Percentiles rank a stretch among this genome's conserved stretches.
Evolutionary conservation across 2,888 invertebrate genomes (phyloP).

Genomic region (Coleophora deauratella): DNA sequence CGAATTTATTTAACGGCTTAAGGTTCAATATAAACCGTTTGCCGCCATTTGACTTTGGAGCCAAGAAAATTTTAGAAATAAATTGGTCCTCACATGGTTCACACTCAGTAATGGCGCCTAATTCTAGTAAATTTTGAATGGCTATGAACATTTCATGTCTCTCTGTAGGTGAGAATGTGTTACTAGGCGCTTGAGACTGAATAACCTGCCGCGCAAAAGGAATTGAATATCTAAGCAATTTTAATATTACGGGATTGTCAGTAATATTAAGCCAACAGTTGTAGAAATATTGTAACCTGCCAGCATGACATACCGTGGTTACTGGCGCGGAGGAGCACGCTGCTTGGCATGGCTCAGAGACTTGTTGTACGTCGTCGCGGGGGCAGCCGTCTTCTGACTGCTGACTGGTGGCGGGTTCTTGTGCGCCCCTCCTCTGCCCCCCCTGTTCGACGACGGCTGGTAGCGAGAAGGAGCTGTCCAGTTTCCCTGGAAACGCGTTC

Average conservation of each 20-base stretch:
- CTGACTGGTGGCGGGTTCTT: conserved; percentile 6
- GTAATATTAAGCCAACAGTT: conserved; percentile 9
- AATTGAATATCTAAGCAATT: conserved; percentile 11
- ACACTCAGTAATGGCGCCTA: conserved; percentile 6
- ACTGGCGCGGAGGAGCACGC: conserved; percentile 2
- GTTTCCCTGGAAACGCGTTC: neutral
- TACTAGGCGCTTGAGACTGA: conserved; percentile 1
- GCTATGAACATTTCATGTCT: conserved; percentile 3
- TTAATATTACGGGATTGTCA: conserved; percentile 2
- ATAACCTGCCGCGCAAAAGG: conserved; percentile 2
- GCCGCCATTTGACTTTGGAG: too few species aligned
- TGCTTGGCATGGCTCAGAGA: neutral
- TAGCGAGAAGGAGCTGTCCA: neutral
- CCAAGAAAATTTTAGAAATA: conserved; percentile 13
- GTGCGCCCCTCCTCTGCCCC: neutral
- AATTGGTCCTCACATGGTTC: conserved; percentile 3
- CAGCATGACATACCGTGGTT: conserved; percentile 9
- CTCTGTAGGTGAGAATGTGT: neutral
- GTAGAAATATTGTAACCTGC: conserved; percentile 8
- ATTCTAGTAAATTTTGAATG: conserved; percentile 4
- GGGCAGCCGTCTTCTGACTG: conserved; percentile 9
- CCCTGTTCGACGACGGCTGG: neutral
- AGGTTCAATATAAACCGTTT: too few species aligned
- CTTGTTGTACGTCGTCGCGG: neutral
- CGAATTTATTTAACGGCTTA: too few species aligned